phyloP scores from a whole-genome alignment of 2,797 vertebrate species.

The Fistularia commersonii region DNA sequence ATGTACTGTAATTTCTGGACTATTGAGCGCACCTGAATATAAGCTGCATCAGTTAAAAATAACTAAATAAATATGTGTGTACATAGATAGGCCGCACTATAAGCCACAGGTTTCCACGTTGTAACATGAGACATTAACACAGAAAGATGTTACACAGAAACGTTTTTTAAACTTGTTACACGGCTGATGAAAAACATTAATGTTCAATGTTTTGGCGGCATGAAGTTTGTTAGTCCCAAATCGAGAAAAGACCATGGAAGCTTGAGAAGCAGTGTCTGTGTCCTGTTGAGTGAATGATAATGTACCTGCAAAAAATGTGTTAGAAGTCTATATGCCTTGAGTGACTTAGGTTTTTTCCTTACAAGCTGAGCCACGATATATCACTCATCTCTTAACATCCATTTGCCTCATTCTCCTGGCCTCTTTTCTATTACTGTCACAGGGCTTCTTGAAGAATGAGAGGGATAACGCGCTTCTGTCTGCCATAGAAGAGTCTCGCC shows the following conservation, averaged over 20 bases:
- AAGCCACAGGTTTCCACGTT: too few species aligned
- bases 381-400: conserved; percentile 17
- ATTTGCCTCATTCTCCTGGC: neutral
- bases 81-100: too few species aligned
- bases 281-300: conserved; percentile 22
- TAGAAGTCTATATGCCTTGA: conserved; percentile 12
- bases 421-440: conserved; percentile 5
- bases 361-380: conserved; percentile 14
- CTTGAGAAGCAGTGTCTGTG: conserved; percentile 6
- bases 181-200: too few species aligned
- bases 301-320: conserved; percentile 20
- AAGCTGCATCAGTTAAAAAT: too few species aligned
- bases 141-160: too few species aligned
- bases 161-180: too few species aligned
- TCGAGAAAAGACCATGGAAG: conserved; percentile 9
- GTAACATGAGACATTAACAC: too few species aligned
- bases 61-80: too few species aligned
- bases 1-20: too few species aligned
- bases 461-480: conserved; percentile 96
- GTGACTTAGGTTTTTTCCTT: conserved; percentile 9
- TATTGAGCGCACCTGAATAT: too few species aligned
- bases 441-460: conserved; percentile 98
- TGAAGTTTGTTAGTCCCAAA: too few species aligned
- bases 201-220: too few species aligned
- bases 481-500: conserved; percentile 95